Evolutionary conservation across 2,797 vertebrate species (phyloP), one percentile per base, ranked within the genome.

Genomic region (Micrastur ruficollis): DNA sequence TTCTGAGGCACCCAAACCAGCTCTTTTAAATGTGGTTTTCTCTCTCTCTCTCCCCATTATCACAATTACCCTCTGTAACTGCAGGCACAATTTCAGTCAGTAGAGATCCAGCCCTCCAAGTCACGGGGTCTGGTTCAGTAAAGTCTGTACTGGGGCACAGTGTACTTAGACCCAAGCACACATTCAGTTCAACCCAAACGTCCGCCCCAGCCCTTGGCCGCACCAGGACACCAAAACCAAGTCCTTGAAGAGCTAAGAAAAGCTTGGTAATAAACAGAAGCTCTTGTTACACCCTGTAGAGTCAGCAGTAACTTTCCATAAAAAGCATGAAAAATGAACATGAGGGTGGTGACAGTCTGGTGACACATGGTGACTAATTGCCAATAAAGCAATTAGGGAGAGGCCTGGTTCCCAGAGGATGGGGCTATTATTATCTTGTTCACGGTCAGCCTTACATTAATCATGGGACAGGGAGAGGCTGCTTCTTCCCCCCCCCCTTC

Each of bases 351-450:
- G 71, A 91, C 75, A 55, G 68, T 65, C 42, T 80, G 83, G 93
- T 94, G 85, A 92, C 73, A 88, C 91, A 93, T 18, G 46, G 88
- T 95, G 71, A 86, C 94, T 96, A 93, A 95, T 95, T 95, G 89
- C 40, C 58, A 75, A 55, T 95, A 79, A 96, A 96, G 76, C 23
- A 72, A 81, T 95, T 88, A 78, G 56, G 86, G 63, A 89, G 31
- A 97, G 62, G 93, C 44, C 16, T 52, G 72, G 94, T 95, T 97
- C 91, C 97, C 95, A 94, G 91, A 94, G 46, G 74, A 94, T 73
- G 74, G 95, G 67, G 81, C n/a, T 93, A 90, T 84, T 44, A 93
- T 96, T 97, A 93, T 94, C 44, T 27, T 58, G 82, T 88, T 91
- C 79, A 70, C 70, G 75, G 95, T 32, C 65, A 97, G 90, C 46